Evolutionary conservation across 1,140 invertebrate species (phyloP).

Genomic region (Drosophila serrata): DNA sequence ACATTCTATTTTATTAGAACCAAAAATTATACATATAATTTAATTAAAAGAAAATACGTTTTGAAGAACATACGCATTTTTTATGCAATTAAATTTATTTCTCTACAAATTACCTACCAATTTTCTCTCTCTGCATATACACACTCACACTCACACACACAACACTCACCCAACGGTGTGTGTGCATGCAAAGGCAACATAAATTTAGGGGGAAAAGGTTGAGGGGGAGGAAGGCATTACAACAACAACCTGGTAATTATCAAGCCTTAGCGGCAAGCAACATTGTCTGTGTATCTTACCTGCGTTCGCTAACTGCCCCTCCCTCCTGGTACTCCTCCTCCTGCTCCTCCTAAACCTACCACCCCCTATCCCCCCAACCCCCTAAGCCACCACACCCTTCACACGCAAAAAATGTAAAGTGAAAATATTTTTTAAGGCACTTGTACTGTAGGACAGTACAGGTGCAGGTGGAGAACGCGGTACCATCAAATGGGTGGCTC

Average conservation of each 20-base stretch:
- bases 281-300: conserved; percentile 75
- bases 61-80: background rate
- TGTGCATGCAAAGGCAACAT: conserved; percentile 76
- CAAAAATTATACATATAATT: too few relatives aligned
- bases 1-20: too few relatives aligned
- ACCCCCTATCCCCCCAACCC: conserved; percentile 12
- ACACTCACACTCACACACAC: conserved; percentile 8
- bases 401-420: conserved; percentile 81
- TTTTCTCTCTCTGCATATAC: conserved; percentile 5
- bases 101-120: too few relatives aligned
- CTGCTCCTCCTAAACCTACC: background rate
- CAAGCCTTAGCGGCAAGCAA: conserved; percentile 75
- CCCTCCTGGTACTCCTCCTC: background rate
- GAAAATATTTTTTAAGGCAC: conserved; percentile 73
- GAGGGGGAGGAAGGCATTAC: conserved; percentile 14
- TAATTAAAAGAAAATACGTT: too few relatives aligned
- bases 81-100: background rate
- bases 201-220: conserved; percentile 54
- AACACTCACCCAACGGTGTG: conserved; percentile 21
- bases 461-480: background rate
- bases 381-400: conserved; percentile 39
- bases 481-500: conserved; percentile 30
- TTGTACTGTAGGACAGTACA: conserved; percentile 24
- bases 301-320: conserved; percentile 14
- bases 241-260: conserved; percentile 78